Evolutionary conservation across 2,888 invertebrate species (phyloP), one percentile per base, ranked within the genome.

Genomic region (Chrysodeixis includens): DNA sequence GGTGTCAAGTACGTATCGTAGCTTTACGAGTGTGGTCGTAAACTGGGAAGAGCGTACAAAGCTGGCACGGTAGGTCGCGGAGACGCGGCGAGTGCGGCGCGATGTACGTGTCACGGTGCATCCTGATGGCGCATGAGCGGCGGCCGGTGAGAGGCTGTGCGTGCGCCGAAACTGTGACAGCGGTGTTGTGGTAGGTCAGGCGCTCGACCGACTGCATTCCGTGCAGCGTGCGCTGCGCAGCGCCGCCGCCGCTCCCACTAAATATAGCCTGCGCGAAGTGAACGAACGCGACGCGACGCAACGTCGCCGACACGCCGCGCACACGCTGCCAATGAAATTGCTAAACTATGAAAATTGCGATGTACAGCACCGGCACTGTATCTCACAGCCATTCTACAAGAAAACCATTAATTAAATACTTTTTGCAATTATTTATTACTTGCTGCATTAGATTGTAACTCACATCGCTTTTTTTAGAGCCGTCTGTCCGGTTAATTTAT

Each of bases 191-290:
- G 91, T 90, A 92, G 92, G 91, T 92, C 91, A 90, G 86, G 85
- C 87, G 82, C 82, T 84, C 72, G 85, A 77, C 82, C 77, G 86
- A 89, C 90, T 88, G 90, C 93, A 92, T 90, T 91, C 92, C 89
- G 78, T 90, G 87, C 88, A 87, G 83, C 84, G 40, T 84, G 78
- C 80, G 63, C 76, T 51, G 54, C 63, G 30, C 63, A 56, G 62
- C 76, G 81, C 80, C 74, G 78, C 72, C 82, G 81, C 80, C 83
- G 88, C 88, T 88, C 85, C 86, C 88, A 93, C 93, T 94, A 94
- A 93, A 94, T 94, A 93, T 94, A 94, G 93, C 91, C 85, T 86
- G 80, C 76, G 83, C 86, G 83, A 88, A 90, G 94, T 93, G 93
- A 94, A 93, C 93, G 93, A 93, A 94, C 93, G 91, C 88, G 79